Conservation (phyloP, 1,140 invertebrate species). For the Heliconius melpomene region DNA sequence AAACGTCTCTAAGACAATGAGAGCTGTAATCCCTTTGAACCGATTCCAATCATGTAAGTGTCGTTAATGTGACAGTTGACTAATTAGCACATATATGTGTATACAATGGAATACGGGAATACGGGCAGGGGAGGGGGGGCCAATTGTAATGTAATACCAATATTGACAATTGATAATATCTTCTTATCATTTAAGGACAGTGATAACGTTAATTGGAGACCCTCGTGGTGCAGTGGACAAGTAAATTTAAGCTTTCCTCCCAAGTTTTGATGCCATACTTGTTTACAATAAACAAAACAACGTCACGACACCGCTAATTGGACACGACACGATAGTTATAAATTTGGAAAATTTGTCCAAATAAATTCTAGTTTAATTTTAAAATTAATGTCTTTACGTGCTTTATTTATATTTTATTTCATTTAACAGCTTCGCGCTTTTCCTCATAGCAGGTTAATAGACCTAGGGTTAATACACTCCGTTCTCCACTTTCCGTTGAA, state of each 20-base stretch:
- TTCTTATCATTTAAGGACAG: background rate
- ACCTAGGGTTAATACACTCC: background rate
- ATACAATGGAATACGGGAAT: background rate
- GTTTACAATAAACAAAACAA: conserved; percentile 9
- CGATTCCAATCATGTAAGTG: conserved; percentile 21
- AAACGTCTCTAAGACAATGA: background rate
- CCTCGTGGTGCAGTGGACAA: no score
- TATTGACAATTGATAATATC: background rate
- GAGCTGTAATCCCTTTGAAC: background rate
- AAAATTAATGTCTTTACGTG: background rate
- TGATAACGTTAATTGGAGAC: background rate
- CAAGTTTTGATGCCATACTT: background rate
- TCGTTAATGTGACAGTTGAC: conserved; percentile 33
- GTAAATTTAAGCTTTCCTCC: no score
- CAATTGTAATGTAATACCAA: background rate
- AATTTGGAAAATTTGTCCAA: background rate
- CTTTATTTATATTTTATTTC: background rate
- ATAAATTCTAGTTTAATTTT: background rate
- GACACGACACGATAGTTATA: background rate
- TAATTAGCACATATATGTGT: conserved; percentile 27
- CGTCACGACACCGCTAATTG: background rate
- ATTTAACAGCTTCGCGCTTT: background rate
- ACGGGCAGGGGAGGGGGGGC: background rate
- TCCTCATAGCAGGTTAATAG: background rate
- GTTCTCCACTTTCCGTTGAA: background rate